These are phyloP conservation scores for Saguinus midas DNA, from an alignment of 2,113 vertebrate genomes.

Conservation along the genomic window DNA sequence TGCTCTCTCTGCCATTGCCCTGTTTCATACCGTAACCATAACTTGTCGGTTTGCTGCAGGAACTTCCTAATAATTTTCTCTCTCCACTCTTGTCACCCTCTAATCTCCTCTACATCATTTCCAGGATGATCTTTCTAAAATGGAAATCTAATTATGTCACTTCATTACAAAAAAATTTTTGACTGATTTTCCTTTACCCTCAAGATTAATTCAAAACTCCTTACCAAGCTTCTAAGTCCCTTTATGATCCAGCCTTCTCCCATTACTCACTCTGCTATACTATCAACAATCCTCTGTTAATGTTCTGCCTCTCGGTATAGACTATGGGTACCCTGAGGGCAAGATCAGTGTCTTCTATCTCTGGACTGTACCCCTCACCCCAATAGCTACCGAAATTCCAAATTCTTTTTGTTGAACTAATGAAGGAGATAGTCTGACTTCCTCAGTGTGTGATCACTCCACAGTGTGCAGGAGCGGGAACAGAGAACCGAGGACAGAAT, in stretches of 20 bases:
- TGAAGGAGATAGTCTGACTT: not conserved
- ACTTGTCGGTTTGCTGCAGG: not conserved
- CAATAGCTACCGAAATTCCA: not conserved
- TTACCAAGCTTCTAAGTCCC: not conserved
- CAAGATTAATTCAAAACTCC: not conserved
- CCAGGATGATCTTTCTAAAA: not conserved
- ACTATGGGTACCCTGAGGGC: not conserved
- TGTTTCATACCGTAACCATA: not conserved
- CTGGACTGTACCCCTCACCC: fast-evolving
- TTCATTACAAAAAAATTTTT: not conserved
- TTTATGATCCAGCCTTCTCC: not conserved
- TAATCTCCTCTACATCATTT: not conserved
- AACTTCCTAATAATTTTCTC: not conserved
- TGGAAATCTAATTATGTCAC: not conserved
- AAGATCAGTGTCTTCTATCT: not conserved
- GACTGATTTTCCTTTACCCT: not conserved
- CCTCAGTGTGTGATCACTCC: not conserved
- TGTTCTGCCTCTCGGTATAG: not conserved
- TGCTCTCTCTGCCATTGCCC: not conserved
- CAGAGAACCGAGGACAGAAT: not conserved
- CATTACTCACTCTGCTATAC: not conserved
- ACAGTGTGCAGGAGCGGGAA: not conserved
- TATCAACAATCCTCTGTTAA: not conserved
- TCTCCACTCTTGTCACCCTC: not conserved
- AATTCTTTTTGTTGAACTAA: not conserved